Evolutionary conservation across 2,888 invertebrate species (phyloP).

Genomic region (Hemaris fuciformis): DNA sequence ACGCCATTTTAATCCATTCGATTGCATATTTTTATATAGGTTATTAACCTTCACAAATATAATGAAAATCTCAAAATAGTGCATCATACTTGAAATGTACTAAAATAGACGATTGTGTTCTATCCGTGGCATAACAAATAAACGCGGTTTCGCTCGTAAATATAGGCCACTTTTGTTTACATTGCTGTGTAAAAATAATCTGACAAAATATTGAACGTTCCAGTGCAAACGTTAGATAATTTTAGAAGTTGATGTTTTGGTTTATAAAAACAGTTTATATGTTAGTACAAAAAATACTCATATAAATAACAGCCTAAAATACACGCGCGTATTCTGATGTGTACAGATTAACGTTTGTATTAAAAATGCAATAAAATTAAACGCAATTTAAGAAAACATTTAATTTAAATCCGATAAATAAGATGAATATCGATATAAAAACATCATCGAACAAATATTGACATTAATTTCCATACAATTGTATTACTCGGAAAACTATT

Average conservation of each 20-base stretch:
- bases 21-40: constrained; percentile 31
- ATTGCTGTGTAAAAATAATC: constrained; percentile 10
- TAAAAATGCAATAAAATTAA: background rate
- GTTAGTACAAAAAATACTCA: background rate
- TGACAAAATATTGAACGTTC: constrained; percentile 3
- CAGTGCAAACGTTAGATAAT: background rate
- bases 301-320: background rate
- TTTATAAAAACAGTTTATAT: background rate
- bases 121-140: constrained; percentile 9
- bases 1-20: constrained; percentile 9
- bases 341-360: background rate
- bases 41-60: constrained; percentile 48
- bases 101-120: constrained; percentile 38
- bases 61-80: constrained; percentile 35
- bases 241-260: constrained; percentile 13
- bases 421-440: background rate
- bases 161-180: constrained; percentile 17
- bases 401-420: background rate
- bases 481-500: background rate
- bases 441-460: background rate
- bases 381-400: background rate
- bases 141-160: constrained; percentile 27
- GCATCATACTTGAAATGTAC: constrained; percentile 41
- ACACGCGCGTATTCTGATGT: background rate
- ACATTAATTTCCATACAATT: background rate